Conservation (phyloP, 1,140 invertebrate genomes). For the Semibalanus balanoides region DNA sequence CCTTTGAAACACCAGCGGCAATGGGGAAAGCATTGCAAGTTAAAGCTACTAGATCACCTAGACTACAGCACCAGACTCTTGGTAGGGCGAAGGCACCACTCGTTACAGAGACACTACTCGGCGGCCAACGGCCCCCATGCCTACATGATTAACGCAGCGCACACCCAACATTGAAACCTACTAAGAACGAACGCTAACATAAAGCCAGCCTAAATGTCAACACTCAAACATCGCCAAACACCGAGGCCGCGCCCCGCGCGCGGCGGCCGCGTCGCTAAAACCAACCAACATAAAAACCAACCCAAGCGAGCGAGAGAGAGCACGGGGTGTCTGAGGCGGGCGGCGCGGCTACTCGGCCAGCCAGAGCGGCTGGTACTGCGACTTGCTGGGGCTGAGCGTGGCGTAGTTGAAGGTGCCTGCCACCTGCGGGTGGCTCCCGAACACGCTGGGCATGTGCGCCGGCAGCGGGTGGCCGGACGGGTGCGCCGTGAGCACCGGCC, state of each 20-base stretch:
- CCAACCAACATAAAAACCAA: conserved; percentile 1
- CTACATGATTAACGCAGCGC: background rate
- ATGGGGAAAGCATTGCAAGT: conserved; percentile 1
- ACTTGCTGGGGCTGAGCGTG: conserved; percentile 53
- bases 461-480: conserved; percentile 55
- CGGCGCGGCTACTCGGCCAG: conserved; percentile 50
- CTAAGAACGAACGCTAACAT: background rate
- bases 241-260: background rate
- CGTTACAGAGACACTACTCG: background rate
- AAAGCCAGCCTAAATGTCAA: background rate
- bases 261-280: background rate
- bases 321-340: too few relatives aligned
- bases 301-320: background rate
- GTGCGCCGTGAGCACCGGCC: conserved; percentile 51
- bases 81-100: background rate
- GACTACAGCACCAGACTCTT: background rate
- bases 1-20: background rate
- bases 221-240: background rate
- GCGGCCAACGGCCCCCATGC: too few relatives aligned
- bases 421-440: conserved; percentile 47
- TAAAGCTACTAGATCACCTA: conserved; percentile 2
- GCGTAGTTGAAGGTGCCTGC: conserved; percentile 38
- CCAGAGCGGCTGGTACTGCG: conserved; percentile 57
- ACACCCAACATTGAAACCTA: background rate
- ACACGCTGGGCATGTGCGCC: conserved; percentile 54